Evolutionary conservation across 2,113 vertebrate genomes (phyloP).

Genomic region (Cottus gobio): DNA sequence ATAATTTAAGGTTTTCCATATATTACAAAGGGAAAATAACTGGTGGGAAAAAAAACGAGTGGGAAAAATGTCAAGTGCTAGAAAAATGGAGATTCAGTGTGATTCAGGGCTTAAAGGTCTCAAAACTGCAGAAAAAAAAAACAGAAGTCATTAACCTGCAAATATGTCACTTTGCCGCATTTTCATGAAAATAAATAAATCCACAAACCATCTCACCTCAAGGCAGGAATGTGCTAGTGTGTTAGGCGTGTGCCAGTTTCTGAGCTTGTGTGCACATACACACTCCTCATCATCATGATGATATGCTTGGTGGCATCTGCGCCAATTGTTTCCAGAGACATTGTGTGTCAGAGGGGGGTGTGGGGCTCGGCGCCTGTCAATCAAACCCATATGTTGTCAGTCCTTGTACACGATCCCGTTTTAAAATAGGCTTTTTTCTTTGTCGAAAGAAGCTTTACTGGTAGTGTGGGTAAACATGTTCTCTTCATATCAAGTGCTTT

Average conservation of each 20-base stretch:
- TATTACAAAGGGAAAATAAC: slow-evolving; percentile 21
- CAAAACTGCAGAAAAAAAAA: slow-evolving; percentile 11
- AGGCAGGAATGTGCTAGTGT: not conserved
- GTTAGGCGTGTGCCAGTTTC: not conserved
- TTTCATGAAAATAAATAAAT: slow-evolving; percentile 35
- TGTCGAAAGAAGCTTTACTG: too few relatives aligned
- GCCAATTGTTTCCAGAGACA: slow-evolving; percentile 13
- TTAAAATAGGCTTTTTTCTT: slow-evolving; percentile 2
- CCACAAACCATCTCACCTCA: not conserved
- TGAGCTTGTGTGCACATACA: slow-evolving; percentile 6
- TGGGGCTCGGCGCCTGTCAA: slow-evolving; percentile 19
- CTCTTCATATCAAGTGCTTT: too few relatives aligned
- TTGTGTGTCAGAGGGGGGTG: slow-evolving; percentile 1
- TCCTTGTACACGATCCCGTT: slow-evolving; percentile 11
- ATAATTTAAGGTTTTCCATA: slow-evolving; percentile 54
- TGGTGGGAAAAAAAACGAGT: too few relatives aligned
- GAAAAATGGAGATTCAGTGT: slow-evolving; percentile 32
- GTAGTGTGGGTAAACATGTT: too few relatives aligned
- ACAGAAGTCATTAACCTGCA: slow-evolving; percentile 33
- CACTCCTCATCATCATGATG: slow-evolving; percentile 40
- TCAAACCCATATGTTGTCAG: slow-evolving; percentile 21
- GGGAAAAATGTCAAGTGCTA: slow-evolving; percentile 38
- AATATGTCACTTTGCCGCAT: slow-evolving; percentile 20
- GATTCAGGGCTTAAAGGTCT: slow-evolving; percentile 13
- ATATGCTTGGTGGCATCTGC: slow-evolving; percentile 19